Conservation (phyloP, 2,797 vertebrate genomes). For the Microtus obscurus region DNA sequence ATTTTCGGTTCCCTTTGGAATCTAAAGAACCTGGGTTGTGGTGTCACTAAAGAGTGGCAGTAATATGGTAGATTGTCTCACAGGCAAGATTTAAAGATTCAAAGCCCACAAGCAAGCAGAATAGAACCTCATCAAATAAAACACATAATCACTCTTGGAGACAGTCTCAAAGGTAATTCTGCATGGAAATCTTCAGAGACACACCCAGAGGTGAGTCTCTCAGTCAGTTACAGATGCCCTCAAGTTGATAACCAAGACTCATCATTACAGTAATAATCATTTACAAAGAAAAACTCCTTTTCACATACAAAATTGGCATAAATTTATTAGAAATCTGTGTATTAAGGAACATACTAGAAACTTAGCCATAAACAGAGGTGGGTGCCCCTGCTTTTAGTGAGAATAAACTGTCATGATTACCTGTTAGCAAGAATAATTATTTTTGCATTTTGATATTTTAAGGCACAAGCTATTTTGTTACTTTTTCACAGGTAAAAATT, state of each 20-base stretch:
- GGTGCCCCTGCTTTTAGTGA: not conserved
- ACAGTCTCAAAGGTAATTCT: not conserved
- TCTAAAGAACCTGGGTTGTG: not conserved
- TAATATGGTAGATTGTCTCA: no score
- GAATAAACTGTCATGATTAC: not conserved
- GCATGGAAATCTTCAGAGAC: not conserved
- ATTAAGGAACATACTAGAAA: not conserved
- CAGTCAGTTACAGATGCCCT: not conserved
- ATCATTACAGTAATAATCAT: not conserved
- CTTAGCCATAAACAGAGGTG: not conserved
- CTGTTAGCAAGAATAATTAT: not conserved
- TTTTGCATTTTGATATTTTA: not conserved
- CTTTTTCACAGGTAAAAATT: not conserved
- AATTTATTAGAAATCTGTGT: not conserved
- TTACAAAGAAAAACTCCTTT: conserved; percentile 34
- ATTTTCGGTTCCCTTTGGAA: not conserved
- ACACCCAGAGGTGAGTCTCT: no score
- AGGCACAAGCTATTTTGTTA: not conserved
- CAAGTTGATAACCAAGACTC: not conserved
- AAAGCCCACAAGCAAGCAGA: not conserved
- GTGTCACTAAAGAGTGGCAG: no score
- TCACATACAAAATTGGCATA: not conserved
- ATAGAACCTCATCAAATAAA: not conserved
- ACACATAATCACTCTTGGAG: not conserved
- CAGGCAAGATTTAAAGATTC: no score